Percentiles rank a stretch among this genome's conserved stretches.
These are phyloP conservation scores for Sarcophaga variegata DNA, from an alignment of 2,888 invertebrate genomes.

Conservation along the genomic window DNA sequence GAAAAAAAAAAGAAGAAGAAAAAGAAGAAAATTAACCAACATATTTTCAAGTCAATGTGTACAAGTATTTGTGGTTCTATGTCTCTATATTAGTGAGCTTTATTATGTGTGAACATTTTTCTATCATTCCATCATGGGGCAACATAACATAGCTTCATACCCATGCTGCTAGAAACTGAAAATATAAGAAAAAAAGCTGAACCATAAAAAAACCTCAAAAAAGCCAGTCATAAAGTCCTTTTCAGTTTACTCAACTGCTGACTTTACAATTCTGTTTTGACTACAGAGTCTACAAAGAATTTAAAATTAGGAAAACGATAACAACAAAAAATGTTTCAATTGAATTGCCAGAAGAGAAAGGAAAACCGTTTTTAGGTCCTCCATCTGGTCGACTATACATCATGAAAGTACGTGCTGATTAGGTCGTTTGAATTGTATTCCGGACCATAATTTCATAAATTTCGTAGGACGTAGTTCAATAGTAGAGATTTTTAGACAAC, in stretches of 20 bases:
- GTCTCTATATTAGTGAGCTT: background rate
- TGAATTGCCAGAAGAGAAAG: too few species aligned
- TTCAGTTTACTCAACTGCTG: background rate
- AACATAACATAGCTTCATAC: slow-evolving; percentile 5
- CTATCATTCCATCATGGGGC: slow-evolving; percentile 6
- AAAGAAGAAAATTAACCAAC: background rate
- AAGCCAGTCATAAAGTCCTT: slow-evolving; percentile 23
- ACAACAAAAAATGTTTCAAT: too few species aligned
- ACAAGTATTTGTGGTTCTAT: slow-evolving; percentile 19
- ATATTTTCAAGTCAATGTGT: slow-evolving; percentile 19
- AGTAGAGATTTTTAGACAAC: too few species aligned
- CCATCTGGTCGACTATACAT: too few species aligned
- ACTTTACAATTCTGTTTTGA: slow-evolving; percentile 7
- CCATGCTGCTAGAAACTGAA: background rate
- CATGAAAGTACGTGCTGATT: too few species aligned
- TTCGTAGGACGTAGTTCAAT: too few species aligned
- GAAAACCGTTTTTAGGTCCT: too few species aligned
- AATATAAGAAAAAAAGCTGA: slow-evolving; percentile 1
- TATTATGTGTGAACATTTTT: slow-evolving; percentile 32
- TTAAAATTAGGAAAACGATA: background rate
- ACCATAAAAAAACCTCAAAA: slow-evolving; percentile 3
- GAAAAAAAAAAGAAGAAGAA: background rate
- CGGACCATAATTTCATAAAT: too few species aligned
- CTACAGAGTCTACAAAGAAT: background rate
- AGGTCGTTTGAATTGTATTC: too few species aligned